Percentiles rank a stretch among this genome's conserved stretches.
Conservation (phyloP, 1,140 invertebrate genomes). For the Bombus confusus region DNA sequence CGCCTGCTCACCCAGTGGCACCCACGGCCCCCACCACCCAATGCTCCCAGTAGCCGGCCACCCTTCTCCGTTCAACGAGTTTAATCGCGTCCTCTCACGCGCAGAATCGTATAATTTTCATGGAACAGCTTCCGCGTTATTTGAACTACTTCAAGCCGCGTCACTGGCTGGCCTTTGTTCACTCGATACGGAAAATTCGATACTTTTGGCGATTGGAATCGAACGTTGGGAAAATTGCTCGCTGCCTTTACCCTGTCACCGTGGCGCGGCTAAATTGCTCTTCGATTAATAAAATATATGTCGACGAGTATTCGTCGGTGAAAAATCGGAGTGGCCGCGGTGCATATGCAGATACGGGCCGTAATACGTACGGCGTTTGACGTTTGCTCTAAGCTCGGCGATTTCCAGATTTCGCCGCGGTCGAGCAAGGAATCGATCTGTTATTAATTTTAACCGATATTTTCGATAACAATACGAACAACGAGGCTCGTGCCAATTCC, state of each 20-base stretch:
- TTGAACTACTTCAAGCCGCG: slow-evolving; percentile 2
- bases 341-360: background rate
- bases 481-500: background rate
- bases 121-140: slow-evolving; percentile 5
- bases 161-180: slow-evolving; percentile 2
- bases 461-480: slow-evolving; percentile 1
- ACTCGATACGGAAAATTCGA: slow-evolving; percentile 9
- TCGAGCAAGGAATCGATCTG: background rate
- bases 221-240: slow-evolving; percentile 3
- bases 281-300: slow-evolving; percentile 15
- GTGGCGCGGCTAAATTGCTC: slow-evolving; percentile 8
- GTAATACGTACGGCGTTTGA: background rate
- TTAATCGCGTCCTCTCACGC: slow-evolving; percentile 6
- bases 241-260: slow-evolving; percentile 7
- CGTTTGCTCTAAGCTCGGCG: background rate
- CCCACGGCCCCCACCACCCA: background rate
- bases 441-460: slow-evolving; percentile 8
- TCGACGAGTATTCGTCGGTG: background rate
- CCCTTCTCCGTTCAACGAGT: background rate
- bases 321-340: background rate
- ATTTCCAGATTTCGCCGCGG: background rate
- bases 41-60: background rate
- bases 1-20: background rate
- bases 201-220: slow-evolving; percentile 19
- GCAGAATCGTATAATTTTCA: slow-evolving; percentile 15